Percentiles rank a stretch among this genome's conserved stretches.
These are phyloP conservation scores for Petrocephalus schoutedeni DNA, from an alignment of 2,797 vertebrate species.

Conservation along the genomic window DNA sequence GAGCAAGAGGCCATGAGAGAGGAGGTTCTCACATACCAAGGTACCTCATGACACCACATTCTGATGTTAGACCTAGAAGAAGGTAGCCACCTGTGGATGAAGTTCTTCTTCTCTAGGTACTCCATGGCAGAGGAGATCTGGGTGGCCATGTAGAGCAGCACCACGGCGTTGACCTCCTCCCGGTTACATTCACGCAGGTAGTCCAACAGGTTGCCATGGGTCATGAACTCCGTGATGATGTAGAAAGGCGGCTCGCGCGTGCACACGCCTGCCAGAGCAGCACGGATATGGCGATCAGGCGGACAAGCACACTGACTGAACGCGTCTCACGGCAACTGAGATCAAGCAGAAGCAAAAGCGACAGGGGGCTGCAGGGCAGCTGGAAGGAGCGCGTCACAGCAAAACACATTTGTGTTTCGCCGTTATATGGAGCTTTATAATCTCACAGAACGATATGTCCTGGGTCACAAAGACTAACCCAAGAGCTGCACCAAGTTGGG, in stretches of 20 bases:
- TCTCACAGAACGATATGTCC: background rate
- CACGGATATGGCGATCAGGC: background rate
- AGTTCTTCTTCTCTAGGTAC: conserved; percentile 98
- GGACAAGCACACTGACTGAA: background rate
- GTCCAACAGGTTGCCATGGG: conserved; percentile 89
- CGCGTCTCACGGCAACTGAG: background rate
- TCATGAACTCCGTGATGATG: conserved; percentile 99
- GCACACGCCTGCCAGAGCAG: conserved; percentile 75
- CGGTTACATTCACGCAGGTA: conserved; percentile 92
- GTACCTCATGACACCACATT: background rate
- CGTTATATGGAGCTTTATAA: background rate
- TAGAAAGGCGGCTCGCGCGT: conserved; percentile 95
- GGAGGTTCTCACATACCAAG: background rate
- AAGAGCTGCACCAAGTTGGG: conserved; percentile 94
- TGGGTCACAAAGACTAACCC: conserved; percentile 61
- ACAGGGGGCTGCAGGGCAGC: no score
- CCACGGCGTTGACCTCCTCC: conserved; percentile 93
- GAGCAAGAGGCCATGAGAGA: background rate
- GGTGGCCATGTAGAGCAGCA: conserved; percentile 97
- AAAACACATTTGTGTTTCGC: background rate
- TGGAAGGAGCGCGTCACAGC: background rate
- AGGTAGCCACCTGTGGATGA: conserved; percentile 83
- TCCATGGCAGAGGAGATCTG: conserved; percentile 99
- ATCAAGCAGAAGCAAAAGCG: background rate
- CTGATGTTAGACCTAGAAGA: background rate